Percentiles rank a stretch among this genome's conserved stretches.
Evolutionary conservation across 2,888 invertebrate species (phyloP).

Genomic region (Fissipunctia ypsillon): DNA sequence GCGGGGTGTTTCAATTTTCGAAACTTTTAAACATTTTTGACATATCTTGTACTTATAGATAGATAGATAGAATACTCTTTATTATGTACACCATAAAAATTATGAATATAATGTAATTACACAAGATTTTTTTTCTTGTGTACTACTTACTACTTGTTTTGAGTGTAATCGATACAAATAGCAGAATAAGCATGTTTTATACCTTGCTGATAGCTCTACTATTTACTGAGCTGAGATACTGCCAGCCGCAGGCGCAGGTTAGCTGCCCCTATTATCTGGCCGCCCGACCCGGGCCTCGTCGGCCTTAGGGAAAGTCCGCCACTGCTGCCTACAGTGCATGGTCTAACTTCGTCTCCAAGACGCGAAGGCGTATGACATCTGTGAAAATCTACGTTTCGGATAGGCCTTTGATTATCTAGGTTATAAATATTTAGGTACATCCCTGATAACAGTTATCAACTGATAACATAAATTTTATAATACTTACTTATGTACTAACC

Average conservation of each 20-base stretch:
- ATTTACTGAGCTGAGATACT: too few species aligned
- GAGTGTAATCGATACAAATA: too few species aligned
- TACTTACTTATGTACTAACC: slow-evolving; percentile 6
- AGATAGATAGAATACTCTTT: too few species aligned
- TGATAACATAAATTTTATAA: slow-evolving; percentile 12
- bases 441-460: slow-evolving; percentile 17
- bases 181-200: too few species aligned
- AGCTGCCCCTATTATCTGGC: background rate
- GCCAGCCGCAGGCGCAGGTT: background rate
- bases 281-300: background rate
- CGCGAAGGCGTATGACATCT: background rate
- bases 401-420: background rate
- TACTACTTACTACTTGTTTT: too few species aligned
- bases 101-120: too few species aligned
- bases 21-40: too few species aligned
- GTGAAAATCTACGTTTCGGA: background rate
- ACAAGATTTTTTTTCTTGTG: too few species aligned
- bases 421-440: background rate
- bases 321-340: background rate
- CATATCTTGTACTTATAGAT: too few species aligned
- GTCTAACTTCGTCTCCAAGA: background rate
- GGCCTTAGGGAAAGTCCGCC: background rate
- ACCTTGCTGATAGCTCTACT: too few species aligned
- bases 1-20: too few species aligned
- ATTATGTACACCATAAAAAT: too few species aligned